Conservation (phyloP, 2,888 invertebrate species). For the Ryuthela nishihirai region DNA sequence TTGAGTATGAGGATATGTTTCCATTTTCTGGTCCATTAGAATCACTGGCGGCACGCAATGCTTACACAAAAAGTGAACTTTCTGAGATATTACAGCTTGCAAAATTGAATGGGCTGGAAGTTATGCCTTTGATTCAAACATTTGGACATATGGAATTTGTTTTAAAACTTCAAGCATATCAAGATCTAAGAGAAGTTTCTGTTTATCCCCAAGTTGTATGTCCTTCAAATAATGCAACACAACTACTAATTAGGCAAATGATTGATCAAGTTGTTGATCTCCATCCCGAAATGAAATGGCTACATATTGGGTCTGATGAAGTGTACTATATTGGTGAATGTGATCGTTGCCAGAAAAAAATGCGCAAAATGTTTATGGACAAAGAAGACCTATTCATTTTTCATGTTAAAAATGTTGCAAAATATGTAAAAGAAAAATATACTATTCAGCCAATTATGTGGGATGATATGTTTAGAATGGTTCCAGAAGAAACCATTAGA, state of each 20-base stretch:
- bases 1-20: slow-evolving; percentile 88
- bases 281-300: slow-evolving; percentile 62
- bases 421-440: slow-evolving; percentile 51
- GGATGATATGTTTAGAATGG: slow-evolving; percentile 73
- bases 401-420: slow-evolving; percentile 60
- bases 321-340: slow-evolving; percentile 61
- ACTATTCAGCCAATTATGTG: slow-evolving; percentile 64
- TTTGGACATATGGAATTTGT: slow-evolving; percentile 81
- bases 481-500: slow-evolving; percentile 55
- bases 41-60: slow-evolving; percentile 61
- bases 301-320: slow-evolving; percentile 82
- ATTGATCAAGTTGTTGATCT: slow-evolving; percentile 66
- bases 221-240: slow-evolving; percentile 61
- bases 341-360: slow-evolving; percentile 47
- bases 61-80: slow-evolving; percentile 65
- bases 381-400: slow-evolving; percentile 61
- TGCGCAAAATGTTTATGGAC: slow-evolving; percentile 52
- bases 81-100: slow-evolving; percentile 64
- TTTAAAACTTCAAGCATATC: slow-evolving; percentile 65
- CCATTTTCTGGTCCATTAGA: slow-evolving; percentile 63
- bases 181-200: slow-evolving; percentile 63
- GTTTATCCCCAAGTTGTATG: slow-evolving; percentile 63
- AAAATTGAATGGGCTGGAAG: slow-evolving; percentile 58
- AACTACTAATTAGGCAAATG: slow-evolving; percentile 62
- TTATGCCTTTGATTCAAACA: slow-evolving; percentile 78